Evolutionary conservation across 2,797 vertebrate species (phyloP).

Genomic region (Microcaecilia unicolor): DNA sequence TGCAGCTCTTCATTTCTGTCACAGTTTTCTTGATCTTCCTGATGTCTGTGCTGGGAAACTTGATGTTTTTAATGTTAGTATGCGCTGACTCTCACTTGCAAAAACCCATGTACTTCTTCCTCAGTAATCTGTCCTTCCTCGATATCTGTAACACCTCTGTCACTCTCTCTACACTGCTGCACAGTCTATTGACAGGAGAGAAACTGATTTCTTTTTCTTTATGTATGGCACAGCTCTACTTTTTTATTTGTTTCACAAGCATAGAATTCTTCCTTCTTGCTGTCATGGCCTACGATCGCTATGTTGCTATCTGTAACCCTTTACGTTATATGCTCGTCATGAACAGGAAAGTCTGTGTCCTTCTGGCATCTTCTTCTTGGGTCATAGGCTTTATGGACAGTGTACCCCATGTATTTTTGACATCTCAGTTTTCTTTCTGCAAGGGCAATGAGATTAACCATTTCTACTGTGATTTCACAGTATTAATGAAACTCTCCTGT

Average conservation of each 20-base stretch:
- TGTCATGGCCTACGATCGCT: conserved; percentile 32
- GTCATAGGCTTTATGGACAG: conserved; percentile 25
- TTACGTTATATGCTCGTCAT: conserved; percentile 21
- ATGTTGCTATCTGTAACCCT: conserved; percentile 20
- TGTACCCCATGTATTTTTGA: conserved; percentile 20
- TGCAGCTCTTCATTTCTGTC: neutral
- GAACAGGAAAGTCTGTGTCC: conserved; percentile 13
- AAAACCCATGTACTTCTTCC: conserved; percentile 13
- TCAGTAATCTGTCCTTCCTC: conserved; percentile 3
- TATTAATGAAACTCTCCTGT: conserved; percentile 22
- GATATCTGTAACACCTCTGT: neutral
- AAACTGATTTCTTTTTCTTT: conserved; percentile 9
- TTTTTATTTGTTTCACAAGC: conserved; percentile 28
- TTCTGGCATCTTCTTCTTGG: conserved; percentile 23
- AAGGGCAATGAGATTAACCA: conserved; percentile 19
- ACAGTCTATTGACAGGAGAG: neutral
- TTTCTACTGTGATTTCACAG: conserved; percentile 37
- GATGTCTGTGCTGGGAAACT: conserved; percentile 1
- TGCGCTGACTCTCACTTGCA: neutral
- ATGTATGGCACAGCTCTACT: conserved; percentile 21
- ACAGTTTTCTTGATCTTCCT: neutral
- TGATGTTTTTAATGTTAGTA: conserved; percentile 2
- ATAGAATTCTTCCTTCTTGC: conserved; percentile 25
- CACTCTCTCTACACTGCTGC: conserved; percentile 8
- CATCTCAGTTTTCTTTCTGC: conserved; percentile 15